These are phyloP conservation scores for Pomacea maculata DNA, from an alignment of 1,140 invertebrate genomes.

Conservation along the genomic window DNA sequence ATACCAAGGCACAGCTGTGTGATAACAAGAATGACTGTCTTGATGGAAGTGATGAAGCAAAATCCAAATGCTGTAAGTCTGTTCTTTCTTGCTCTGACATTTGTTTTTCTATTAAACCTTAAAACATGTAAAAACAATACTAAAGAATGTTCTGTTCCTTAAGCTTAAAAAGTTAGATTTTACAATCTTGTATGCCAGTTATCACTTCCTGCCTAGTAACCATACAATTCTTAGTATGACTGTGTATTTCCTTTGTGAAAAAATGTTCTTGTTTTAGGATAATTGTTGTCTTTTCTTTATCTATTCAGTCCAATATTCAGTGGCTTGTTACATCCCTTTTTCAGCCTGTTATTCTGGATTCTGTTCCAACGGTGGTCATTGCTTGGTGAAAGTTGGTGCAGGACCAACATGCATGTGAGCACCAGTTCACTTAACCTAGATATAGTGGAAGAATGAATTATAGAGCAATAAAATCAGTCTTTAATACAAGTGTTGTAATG, in stretches of 20 bases:
- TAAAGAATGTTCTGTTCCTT: no score
- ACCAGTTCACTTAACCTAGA: neutral
- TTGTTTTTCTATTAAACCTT: neutral
- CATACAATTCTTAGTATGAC: no score
- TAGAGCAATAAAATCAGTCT: conserved; percentile 6
- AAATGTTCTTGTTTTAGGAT: no score
- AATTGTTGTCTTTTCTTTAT: neutral
- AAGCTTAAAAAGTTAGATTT: no score
- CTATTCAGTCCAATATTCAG: neutral
- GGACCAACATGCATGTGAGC: conserved; percentile 47
- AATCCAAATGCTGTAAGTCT: conserved; percentile 46
- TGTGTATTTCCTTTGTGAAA: no score
- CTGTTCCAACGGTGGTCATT: conserved; percentile 31
- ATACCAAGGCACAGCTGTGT: conserved; percentile 65
- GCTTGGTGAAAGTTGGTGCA: conserved; percentile 27
- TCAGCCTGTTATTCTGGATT: conserved; percentile 39
- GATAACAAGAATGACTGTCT: conserved; percentile 75
- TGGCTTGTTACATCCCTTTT: conserved; percentile 28
- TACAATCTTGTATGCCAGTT: no score
- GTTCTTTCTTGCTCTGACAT: neutral
- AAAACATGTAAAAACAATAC: neutral
- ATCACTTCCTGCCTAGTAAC: no score
- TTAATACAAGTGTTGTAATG: no score
- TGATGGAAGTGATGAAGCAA: conserved; percentile 51
- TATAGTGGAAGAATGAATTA: conserved; percentile 6